Percentiles rank a stretch among this genome's conserved stretches.
These are phyloP conservation scores for Cerastis rubricosa DNA, from an alignment of 2,888 invertebrate species.

Conservation along the genomic window DNA sequence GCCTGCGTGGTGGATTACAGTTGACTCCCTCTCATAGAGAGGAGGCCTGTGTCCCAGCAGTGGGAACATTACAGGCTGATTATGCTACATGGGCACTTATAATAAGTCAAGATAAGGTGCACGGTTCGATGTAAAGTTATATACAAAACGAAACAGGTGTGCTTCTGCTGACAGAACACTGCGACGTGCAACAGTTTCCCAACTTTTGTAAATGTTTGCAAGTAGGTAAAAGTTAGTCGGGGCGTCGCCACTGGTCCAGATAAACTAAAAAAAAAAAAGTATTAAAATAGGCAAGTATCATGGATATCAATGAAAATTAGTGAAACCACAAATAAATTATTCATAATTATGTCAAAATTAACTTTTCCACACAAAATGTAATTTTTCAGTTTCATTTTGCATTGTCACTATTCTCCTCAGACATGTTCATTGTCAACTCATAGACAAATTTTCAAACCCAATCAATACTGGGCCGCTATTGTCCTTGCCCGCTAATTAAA, in stretches of 20 bases:
- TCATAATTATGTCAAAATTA: not conserved
- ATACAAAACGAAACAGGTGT: not conserved
- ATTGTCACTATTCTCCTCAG: not conserved
- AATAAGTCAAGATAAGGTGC: no score
- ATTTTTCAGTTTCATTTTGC: not conserved
- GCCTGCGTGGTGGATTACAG: no score
- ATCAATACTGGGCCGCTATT: constrained; percentile 30
- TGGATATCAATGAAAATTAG: not conserved
- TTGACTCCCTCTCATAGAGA: no score
- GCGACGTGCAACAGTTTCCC: not conserved
- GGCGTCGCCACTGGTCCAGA: no score
- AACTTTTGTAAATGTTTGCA: not conserved
- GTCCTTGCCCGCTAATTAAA: constrained; percentile 23
- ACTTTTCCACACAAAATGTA: not conserved
- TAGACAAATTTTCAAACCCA: constrained; percentile 30
- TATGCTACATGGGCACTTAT: no score
- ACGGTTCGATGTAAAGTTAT: not conserved
- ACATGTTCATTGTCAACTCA: constrained; percentile 12
- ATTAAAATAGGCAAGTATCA: not conserved
- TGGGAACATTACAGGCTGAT: no score
- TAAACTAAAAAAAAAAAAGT: not conserved
- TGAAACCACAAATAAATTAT: not conserved
- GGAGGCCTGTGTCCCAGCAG: no score
- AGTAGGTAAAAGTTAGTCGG: no score
- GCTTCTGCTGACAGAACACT: not conserved